Conservation (phyloP, 2,113 vertebrate genomes). For the Lathamus discolor region DNA sequence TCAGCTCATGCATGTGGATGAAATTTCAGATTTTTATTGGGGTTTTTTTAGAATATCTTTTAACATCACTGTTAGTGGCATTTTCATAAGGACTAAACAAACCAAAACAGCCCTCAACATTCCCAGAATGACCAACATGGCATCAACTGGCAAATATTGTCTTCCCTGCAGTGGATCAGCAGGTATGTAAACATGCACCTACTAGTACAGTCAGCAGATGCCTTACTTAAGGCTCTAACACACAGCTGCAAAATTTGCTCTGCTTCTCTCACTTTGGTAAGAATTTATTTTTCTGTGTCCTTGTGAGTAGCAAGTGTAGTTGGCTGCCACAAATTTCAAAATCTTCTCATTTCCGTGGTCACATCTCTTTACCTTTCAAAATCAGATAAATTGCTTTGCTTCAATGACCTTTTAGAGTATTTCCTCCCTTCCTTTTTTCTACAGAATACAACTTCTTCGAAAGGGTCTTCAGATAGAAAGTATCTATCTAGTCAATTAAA, state of each 20-base stretch:
- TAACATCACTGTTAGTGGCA: not conserved
- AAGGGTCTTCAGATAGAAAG: not conserved
- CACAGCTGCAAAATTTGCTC: not conserved
- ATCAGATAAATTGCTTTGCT: not conserved
- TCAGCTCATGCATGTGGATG: not conserved
- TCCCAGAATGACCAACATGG: not conserved
- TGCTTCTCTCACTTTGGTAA: not conserved
- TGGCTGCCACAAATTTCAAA: not conserved
- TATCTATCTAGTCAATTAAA: not conserved
- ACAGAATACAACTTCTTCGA: not conserved
- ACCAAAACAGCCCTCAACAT: not conserved
- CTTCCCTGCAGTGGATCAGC: not conserved
- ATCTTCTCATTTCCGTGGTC: not conserved
- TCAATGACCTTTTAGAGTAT: not conserved
- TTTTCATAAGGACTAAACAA: not conserved
- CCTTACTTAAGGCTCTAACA: not conserved
- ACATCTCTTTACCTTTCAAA: not conserved
- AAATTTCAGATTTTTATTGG: not conserved
- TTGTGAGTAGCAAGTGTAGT: not conserved
- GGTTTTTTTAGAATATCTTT: not conserved
- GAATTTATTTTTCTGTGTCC: not conserved
- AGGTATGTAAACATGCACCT: not conserved
- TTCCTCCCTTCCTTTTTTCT: not conserved
- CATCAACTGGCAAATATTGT: not conserved
- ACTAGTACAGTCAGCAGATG: not conserved